These are phyloP conservation scores for Stomatorhinus walkeri DNA, from an alignment of 2,797 vertebrate genomes.

Conservation along the genomic window DNA sequence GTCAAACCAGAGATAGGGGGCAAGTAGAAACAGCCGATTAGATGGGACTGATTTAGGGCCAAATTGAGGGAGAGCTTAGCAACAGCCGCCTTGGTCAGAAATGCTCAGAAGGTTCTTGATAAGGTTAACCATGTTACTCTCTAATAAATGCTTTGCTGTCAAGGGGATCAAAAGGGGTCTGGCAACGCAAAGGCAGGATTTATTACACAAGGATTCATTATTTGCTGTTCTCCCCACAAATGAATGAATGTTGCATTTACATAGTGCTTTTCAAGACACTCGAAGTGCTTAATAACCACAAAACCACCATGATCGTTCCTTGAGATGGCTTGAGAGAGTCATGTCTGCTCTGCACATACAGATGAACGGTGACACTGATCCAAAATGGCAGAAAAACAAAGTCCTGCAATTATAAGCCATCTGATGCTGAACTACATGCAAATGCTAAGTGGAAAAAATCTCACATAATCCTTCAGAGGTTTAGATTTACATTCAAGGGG, in stretches of 20 bases:
- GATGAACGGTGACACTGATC: not conserved
- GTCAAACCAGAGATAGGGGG: not conserved
- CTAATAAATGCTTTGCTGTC: not conserved
- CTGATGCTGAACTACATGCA: not conserved
- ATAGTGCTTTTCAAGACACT: not conserved
- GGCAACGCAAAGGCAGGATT: not conserved
- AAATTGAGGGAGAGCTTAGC: not conserved
- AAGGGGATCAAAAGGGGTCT: not conserved
- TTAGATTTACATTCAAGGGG: slow-evolving; percentile 7
- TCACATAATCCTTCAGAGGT: slow-evolving; percentile 12
- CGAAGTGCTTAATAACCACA: not conserved
- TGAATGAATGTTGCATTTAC: not conserved
- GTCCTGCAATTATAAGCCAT: slow-evolving; percentile 10
- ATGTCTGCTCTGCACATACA: not conserved
- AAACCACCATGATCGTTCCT: not conserved
- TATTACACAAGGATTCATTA: not conserved
- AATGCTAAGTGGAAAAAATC: slow-evolving; percentile 13
- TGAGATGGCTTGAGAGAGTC: not conserved
- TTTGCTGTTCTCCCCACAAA: not conserved
- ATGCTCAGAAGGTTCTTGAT: not conserved
- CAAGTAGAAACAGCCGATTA: not conserved
- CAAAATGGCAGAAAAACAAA: not conserved
- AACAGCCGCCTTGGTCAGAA: not conserved
- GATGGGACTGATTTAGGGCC: not conserved
- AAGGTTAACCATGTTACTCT: slow-evolving; percentile 7